Evolutionary conservation across 2,888 invertebrate genomes (phyloP).

Genomic region (Leucoma salicis): DNA sequence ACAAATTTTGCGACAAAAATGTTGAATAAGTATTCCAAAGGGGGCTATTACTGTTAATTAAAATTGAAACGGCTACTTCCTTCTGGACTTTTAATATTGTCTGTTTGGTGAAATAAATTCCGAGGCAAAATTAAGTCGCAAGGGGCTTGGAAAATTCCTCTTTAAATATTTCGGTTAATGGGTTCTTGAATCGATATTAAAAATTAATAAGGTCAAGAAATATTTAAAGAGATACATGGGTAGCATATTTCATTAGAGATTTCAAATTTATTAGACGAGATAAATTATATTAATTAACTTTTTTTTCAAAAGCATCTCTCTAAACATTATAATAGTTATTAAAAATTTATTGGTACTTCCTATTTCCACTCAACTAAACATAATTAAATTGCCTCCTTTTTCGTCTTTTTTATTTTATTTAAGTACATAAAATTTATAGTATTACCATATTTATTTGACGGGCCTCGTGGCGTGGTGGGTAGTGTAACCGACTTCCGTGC

Average conservation of each 20-base stretch:
- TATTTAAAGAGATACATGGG: neutral
- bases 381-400: too few species aligned
- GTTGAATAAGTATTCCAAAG: constrained; percentile 15
- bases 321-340: too few species aligned
- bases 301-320: too few species aligned
- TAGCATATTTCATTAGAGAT: constrained; percentile 9
- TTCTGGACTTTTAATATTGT: constrained; percentile 8
- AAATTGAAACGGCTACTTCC: constrained; percentile 13
- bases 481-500: too few species aligned
- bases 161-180: constrained; percentile 2
- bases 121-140: constrained; percentile 6
- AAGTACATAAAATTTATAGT: too few species aligned
- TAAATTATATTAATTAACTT: too few species aligned
- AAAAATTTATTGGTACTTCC: too few species aligned
- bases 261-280: neutral
- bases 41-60: constrained; percentile 22
- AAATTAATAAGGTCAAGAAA: constrained; percentile 1
- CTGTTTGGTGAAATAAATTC: constrained; percentile 10
- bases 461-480: too few species aligned
- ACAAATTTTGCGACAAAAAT: constrained; percentile 15
- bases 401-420: too few species aligned
- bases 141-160: neutral
- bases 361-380: too few species aligned
- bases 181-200: constrained; percentile 6
- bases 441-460: too few species aligned